Conservation (phyloP, 1,140 invertebrate species). For the Centruroides vittatus region DNA sequence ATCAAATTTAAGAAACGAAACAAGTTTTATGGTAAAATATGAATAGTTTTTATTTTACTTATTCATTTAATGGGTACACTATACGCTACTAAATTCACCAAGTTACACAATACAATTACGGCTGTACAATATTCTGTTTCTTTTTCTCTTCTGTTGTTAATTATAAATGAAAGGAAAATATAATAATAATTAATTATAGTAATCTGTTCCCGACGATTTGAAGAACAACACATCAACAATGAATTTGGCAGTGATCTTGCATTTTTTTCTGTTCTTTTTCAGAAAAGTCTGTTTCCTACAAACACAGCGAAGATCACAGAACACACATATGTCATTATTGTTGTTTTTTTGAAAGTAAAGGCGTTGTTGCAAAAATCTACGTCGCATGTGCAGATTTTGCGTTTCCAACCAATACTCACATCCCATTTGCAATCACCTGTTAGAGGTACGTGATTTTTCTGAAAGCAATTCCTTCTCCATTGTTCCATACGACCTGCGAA, state of each 20-base stretch:
- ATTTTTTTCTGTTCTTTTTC: no score
- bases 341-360: neutral
- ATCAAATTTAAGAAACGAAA: no score
- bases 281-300: neutral
- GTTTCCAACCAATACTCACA: neutral
- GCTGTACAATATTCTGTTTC: no score
- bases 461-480: constrained; percentile 11
- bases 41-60: no score
- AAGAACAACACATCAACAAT: neutral
- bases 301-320: neutral
- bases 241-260: neutral
- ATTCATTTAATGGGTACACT: no score
- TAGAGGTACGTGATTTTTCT: constrained; percentile 1
- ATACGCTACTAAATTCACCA: no score
- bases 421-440: constrained; percentile 6
- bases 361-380: constrained; percentile 9
- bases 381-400: constrained; percentile 9
- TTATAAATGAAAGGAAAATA: no score
- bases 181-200: neutral
- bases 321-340: neutral
- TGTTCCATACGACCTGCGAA: constrained; percentile 12
- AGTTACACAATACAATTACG: no score
- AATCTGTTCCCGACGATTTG: neutral
- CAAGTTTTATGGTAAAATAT: no score
- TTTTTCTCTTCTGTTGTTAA: no score